Base-by-base conservation (phyloP, 2,888 invertebrate genomes). In the Drosophila anomelani region DNA sequence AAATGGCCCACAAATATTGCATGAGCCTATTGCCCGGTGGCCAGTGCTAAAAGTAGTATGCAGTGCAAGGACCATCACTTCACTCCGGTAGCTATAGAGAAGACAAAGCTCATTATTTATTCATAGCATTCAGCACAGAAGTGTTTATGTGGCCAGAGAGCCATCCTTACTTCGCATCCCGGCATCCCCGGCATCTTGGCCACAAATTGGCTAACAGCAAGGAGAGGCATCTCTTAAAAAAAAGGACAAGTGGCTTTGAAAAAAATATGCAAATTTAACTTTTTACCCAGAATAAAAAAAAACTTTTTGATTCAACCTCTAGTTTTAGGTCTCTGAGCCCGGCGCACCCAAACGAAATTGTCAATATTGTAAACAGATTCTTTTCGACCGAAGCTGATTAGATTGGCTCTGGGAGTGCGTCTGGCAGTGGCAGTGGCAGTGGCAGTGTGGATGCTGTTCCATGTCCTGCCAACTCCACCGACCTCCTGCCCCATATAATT, bases 301-400 rank as follows among this genome's bases (percentile, higher is more conserved):
- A 85, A 85, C 82, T 85, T 71, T 63, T 54, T 70, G 56, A 51
- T 67, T 74, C 59, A 53, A 63, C 26, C 73, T 76, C 75, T 46
- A 60, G 70, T 77, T 68, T 66, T 56, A 43, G 63, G 77, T 73
- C 53, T 44, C 53, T 44, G 17, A 3, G 43, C 39, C 63, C 66
- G 53, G 62, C 63, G 51, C 64, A 60, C 59, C 69, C 61, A 73
- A 58, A 72, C 68, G 67, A 71, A 81, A 80, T 85, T 85, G 81
- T 81, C 85, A 83, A 87, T 87, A 87, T 87, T 87, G 84, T 76
- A 80, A 87, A 85, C 85, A 87, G 79, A 78, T 85, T 85, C 76
- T 79, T 80, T 77, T 73, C 60, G 72, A 73, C 70, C 63, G 75
- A 75, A 77, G 78, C 81, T 88, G 85, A 85, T 88, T 85, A 88